Evolutionary conservation across 2,797 vertebrate genomes (phyloP), one percentile per base, ranked within the genome.

Genomic region (Sebastes umbrosus): DNA sequence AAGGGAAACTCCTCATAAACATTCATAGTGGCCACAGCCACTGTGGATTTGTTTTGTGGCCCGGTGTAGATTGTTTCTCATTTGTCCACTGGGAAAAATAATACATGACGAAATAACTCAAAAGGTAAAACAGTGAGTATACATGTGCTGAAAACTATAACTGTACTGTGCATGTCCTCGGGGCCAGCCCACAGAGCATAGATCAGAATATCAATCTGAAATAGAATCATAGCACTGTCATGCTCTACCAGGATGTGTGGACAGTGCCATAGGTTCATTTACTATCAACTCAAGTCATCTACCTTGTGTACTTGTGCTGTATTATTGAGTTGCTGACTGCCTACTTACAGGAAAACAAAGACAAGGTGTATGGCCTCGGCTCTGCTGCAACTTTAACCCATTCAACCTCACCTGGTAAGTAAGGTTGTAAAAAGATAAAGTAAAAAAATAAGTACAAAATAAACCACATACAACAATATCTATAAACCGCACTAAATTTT

Each of bases 1-100:
- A 24, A 66, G 73, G 83, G 36, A 73, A 75, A 60, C 36, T 71
- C 31, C 55, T 65, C 79, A 77, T 79, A 79, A 80, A 66, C 74
- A 79, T 65, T 78, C 67, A 84, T 46, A 77, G 13, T 74, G 73
- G 73, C 59, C 59, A n/a, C 52, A 82, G 70, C 13, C 52, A 34
- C 69, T 57, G 6, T 25, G 34, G 70, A 69, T 73, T 70, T 84
- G 65, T 64, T 84, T 64, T 73, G 65, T 55, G 68, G 57, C 76
- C 54, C 14, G 3, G 16, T 71, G 64, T 10, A 66, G 50, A 76
- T 46, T 65, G 43, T 69, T 50, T 85, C 70, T 64, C 34, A 68
- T 54, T 54, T 22, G 52, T 54, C 8, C 52, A 54, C 52, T 54
- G 52, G 52, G n/a, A 54, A 9, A 54, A 54, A 54, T 54, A 54